phyloP scores from a whole-genome alignment of 2,113 vertebrate genomes.

The Eudyptes chrysolophus region DNA sequence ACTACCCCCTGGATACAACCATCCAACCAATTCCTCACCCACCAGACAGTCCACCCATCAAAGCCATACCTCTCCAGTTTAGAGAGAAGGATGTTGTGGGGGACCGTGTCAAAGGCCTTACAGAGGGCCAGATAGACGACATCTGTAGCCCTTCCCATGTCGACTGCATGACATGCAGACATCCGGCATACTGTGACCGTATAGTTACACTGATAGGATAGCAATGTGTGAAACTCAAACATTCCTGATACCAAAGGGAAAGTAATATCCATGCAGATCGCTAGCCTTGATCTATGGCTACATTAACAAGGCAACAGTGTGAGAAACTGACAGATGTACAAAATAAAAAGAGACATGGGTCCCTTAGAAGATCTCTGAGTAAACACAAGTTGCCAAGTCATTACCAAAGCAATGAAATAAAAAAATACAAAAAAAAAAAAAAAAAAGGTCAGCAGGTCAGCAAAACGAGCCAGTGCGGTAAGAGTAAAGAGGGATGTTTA shows the following conservation, averaged over 20 bases:
- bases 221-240: neutral
- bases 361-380: neutral
- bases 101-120: too few species aligned
- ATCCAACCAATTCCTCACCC: too few species aligned
- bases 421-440: neutral
- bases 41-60: too few species aligned
- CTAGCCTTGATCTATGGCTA: neutral
- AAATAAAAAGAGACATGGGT: neutral
- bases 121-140: too few species aligned
- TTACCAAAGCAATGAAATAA: neutral
- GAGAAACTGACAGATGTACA: neutral
- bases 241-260: neutral
- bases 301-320: neutral
- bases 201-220: neutral
- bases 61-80: too few species aligned
- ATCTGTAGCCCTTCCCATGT: too few species aligned
- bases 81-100: too few species aligned
- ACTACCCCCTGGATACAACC: too few species aligned
- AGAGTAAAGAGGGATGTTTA: neutral
- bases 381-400: neutral
- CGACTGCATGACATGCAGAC: neutral
- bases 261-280: neutral
- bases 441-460: neutral
- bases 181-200: accelerated
- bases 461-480: neutral